Percentiles rank a stretch among this genome's conserved stretches.
phyloP scores from a whole-genome alignment of 1,140 invertebrate species.

The Drosophila ficusphila region DNA sequence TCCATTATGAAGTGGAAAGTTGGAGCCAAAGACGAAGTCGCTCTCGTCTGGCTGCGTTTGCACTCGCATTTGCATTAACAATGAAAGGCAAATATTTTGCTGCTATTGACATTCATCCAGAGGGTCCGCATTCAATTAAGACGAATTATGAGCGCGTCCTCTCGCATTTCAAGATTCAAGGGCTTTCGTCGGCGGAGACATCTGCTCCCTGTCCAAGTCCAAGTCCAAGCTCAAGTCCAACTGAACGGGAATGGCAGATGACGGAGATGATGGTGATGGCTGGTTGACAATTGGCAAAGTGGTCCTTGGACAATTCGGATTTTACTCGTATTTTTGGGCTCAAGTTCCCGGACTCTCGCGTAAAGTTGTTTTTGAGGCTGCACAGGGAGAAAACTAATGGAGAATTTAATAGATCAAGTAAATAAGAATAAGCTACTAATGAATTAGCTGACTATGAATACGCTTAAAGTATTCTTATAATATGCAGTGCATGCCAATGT shows the following conservation, averaged over 20 bases:
- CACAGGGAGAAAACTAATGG: background rate
- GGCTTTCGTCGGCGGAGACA: slow-evolving; percentile 35
- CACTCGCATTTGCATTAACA: slow-evolving; percentile 80
- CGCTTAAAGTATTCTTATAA: too few relatives aligned
- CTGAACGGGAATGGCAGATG: slow-evolving; percentile 29
- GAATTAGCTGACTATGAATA: too few relatives aligned
- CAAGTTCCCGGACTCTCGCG: slow-evolving; percentile 40
- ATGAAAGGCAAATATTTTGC: slow-evolving; percentile 81
- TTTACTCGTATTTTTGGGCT: slow-evolving; percentile 36
- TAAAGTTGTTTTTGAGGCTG: slow-evolving; percentile 24
- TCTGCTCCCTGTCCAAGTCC: slow-evolving; percentile 15
- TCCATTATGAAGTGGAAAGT: slow-evolving; percentile 82
- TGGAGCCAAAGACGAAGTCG: slow-evolving; percentile 57
- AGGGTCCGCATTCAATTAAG: slow-evolving; percentile 71
- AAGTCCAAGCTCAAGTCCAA: slow-evolving; percentile 15
- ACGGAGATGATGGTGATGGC: slow-evolving; percentile 23
- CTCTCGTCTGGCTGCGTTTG: slow-evolving; percentile 51
- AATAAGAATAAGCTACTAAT: too few relatives aligned
- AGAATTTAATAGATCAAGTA: too few relatives aligned
- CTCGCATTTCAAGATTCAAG: slow-evolving; percentile 77
- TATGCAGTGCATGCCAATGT: too few relatives aligned
- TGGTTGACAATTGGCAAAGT: slow-evolving; percentile 43
- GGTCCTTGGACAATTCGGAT: slow-evolving; percentile 48
- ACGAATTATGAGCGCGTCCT: slow-evolving; percentile 73
- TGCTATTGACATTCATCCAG: slow-evolving; percentile 77